These are phyloP conservation scores for Drosophila peninsularis DNA, from an alignment of 2,888 invertebrate species.

Conservation along the genomic window DNA sequence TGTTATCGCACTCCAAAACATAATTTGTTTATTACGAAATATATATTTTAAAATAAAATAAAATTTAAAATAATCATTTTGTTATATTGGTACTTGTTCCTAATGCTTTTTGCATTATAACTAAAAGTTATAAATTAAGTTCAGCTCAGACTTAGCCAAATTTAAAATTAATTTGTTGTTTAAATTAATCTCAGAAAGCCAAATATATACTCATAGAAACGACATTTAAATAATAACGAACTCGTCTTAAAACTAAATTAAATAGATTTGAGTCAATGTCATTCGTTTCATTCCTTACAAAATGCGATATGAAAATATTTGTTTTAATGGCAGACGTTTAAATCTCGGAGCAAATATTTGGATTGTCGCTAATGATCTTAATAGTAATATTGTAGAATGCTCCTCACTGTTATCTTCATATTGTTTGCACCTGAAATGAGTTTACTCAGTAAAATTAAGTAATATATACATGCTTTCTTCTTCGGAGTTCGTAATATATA, in stretches of 20 bases:
- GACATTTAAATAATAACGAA: not conserved
- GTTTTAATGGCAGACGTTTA: slow-evolving; percentile 12
- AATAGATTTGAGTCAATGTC: slow-evolving; percentile 12
- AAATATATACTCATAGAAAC: slow-evolving; percentile 14
- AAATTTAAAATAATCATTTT: slow-evolving; percentile 10
- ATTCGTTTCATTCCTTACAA: not conserved
- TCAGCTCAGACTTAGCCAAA: slow-evolving; percentile 31
- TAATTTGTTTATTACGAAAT: slow-evolving; percentile 57
- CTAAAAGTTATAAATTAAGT: slow-evolving; percentile 15
- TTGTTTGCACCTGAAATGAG: slow-evolving; percentile 11
- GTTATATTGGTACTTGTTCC: not conserved
- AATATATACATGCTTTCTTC: slow-evolving; percentile 1
- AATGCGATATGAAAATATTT: slow-evolving; percentile 9
- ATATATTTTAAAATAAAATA: slow-evolving; percentile 42
- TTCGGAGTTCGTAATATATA: not conserved
- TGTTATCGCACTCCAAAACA: slow-evolving; percentile 56
- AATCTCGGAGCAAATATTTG: slow-evolving; percentile 13
- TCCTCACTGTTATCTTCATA: not conserved
- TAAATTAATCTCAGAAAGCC: slow-evolving; percentile 6
- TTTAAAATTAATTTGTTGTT: slow-evolving; percentile 16
- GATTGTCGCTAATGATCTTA: slow-evolving; percentile 1
- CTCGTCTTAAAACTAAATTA: slow-evolving; percentile 18
- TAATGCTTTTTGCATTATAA: not conserved
- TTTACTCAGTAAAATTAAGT: slow-evolving; percentile 9
- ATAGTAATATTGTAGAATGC: not conserved